These are phyloP conservation scores for Ia io DNA, from an alignment of 2,113 vertebrate genomes.

Conservation along the genomic window DNA sequence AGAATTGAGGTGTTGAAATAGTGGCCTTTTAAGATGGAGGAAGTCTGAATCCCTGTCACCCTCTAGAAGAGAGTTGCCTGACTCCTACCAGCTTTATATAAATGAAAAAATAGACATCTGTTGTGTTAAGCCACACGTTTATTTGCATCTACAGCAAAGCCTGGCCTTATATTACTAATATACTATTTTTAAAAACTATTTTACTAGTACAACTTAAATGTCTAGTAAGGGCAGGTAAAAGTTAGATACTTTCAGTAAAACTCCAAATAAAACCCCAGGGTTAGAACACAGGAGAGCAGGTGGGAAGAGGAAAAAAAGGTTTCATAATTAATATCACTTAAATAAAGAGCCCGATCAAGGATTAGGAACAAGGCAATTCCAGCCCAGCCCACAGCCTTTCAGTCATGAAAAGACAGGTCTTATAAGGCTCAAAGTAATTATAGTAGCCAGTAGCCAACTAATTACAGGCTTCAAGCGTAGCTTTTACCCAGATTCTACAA, in stretches of 20 bases:
- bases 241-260: conserved; percentile 21
- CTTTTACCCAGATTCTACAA: conserved; percentile 5
- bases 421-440: conserved; percentile 39
- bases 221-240: background rate
- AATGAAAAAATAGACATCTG: background rate
- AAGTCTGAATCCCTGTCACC: background rate
- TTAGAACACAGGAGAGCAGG: conserved; percentile 11
- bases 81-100: background rate
- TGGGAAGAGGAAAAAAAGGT: background rate
- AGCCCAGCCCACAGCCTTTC: background rate
- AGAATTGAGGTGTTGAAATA: background rate
- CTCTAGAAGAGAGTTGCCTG: background rate
- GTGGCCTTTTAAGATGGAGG: background rate
- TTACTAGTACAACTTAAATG: conserved; percentile 13
- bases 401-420: background rate
- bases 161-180: conserved; percentile 28
- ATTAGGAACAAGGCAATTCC: background rate
- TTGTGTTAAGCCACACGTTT: conserved; percentile 31
- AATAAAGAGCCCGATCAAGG: conserved; percentile 10
- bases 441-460: background rate
- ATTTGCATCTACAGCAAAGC: conserved; percentile 34
- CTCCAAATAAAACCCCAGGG: conserved; percentile 6
- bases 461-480: background rate
- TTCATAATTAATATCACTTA: conserved; percentile 24
- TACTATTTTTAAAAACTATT: conserved; percentile 17